Evolutionary conservation across 2,113 vertebrate genomes (phyloP), one percentile per base, ranked within the genome.

Genomic region (Ageneiosus marmoratus): DNA sequence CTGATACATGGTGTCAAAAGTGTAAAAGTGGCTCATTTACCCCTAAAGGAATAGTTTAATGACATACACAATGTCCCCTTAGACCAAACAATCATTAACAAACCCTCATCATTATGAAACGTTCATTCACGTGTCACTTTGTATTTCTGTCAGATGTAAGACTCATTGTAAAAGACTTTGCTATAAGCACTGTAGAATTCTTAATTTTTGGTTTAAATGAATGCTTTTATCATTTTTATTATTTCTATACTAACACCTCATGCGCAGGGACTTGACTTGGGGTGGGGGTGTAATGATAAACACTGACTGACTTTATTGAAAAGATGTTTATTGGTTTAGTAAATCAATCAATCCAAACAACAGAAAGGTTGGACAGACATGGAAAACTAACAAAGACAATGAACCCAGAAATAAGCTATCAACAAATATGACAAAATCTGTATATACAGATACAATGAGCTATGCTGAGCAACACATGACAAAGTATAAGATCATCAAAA

Each of bases 61-160:
- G 24, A 48, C 48, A 48, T 48, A 72, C n/a, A 72, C 11, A 44
- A 70, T 44, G 1, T 72, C 24, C n/a, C n/a, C n/a, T 32, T 51
- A 32, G 46, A 13, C 8, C 16, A 74, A 74, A 72, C 46, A 29
- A 50, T 50, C 29, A 73, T 50, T 46, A 74, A 48, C 69, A 72
- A 27, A 27, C 67, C 44, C 67, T 44, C 37, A 70, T 72, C 44
- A 72, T 72, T 16, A 51, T 29, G n/a, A 74, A 51, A 74, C n/a
- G 32, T 74, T 74, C 8, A 74, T 74, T 32, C 48, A 18, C 10
- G 24, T 48, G 72, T 51, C 70, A 73, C 44, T 73, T 16, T 16
- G 48, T 27, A 50, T 48, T n/a, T 73, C 24, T 27, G 70, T 48
- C 72, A 51, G 15, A 16, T 74, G 8, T 51, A 74, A 74, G n/a